These are phyloP conservation scores for Babyrousa celebensis DNA, from an alignment of 2,797 vertebrate species.

Conservation along the genomic window DNA sequence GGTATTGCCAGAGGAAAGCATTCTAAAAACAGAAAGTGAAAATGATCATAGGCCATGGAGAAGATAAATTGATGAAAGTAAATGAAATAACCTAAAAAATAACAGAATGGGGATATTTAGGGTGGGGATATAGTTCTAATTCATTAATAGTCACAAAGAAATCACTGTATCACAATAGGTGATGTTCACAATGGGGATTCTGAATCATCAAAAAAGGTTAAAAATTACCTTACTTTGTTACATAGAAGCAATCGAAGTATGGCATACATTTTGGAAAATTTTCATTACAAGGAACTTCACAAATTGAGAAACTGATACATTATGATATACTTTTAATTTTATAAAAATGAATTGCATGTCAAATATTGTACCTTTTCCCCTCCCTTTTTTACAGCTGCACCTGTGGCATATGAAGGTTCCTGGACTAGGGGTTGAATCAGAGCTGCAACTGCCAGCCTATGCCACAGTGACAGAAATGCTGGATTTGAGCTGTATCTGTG, in stretches of 20 bases:
- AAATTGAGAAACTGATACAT: background rate
- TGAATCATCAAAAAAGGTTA: background rate
- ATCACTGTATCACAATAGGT: background rate
- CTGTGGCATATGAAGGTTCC: no score
- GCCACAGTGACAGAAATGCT: no score
- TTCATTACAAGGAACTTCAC: background rate
- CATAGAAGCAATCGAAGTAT: background rate
- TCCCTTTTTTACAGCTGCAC: no score
- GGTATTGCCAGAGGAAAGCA: background rate
- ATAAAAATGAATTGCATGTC: background rate
- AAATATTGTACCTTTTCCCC: background rate
- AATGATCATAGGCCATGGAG: background rate
- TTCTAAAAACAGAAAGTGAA: background rate
- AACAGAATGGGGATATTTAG: background rate
- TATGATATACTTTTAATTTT: background rate
- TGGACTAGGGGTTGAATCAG: no score
- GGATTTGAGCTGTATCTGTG: no score
- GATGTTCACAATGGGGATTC: background rate
- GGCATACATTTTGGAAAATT: background rate
- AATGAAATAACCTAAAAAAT: constrained; percentile 35
- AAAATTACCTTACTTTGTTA: background rate
- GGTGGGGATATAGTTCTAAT: background rate
- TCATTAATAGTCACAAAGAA: background rate
- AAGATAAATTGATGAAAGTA: background rate
- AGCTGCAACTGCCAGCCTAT: no score